Evolutionary conservation across 2,113 vertebrate genomes (phyloP), one percentile per base, ranked within the genome.

Genomic region (Ictalurus punctatus): DNA sequence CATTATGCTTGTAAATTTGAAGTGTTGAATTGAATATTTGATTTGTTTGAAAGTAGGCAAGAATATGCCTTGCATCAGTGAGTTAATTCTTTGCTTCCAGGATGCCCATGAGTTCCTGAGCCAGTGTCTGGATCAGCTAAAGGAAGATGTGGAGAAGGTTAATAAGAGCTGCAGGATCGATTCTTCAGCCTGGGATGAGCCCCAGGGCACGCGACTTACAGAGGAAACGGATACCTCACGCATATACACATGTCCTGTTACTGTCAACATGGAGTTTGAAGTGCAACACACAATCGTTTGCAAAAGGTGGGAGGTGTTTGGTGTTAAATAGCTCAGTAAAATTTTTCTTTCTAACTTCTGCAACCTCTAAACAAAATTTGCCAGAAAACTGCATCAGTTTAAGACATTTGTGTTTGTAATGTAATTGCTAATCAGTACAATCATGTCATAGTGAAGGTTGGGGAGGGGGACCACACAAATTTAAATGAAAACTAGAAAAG

Each of bases 61-160:
- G 27, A 63, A 40, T 23, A 23, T 52, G 37, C 44, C 54, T 71
- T 19, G 2, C 21, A 83, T 88, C 9, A 30, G 3, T 30, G 19
- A 23, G 10, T 69, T 82, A 58, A 83, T 58, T 9, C 8, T 63
- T 37, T 91, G 16, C 59, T 89, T 3, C 2, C 89, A 99, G 98
- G 98, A 99, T 92, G 98, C 98, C 71, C 98, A 99, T 79, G 98
- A 99, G 94, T 99, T 99, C 93, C 93, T 99, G 94, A 98, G 98
- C 92, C 98, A 99, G 94, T 99, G 98, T 94, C 94, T 99, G 95
- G 98, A 99, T 93, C 98, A 99, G 92, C 93, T 99, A 84, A 99
- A 99, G 92, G 98, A 99, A 16, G 98, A 99, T 30, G 97, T 99
- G 93, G 98, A 98, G 91, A 99, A 98, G 90, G 95, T 99, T 91